phyloP scores from a whole-genome alignment of 2,113 vertebrate genomes.

The Melanostigma gelatinosum region DNA sequence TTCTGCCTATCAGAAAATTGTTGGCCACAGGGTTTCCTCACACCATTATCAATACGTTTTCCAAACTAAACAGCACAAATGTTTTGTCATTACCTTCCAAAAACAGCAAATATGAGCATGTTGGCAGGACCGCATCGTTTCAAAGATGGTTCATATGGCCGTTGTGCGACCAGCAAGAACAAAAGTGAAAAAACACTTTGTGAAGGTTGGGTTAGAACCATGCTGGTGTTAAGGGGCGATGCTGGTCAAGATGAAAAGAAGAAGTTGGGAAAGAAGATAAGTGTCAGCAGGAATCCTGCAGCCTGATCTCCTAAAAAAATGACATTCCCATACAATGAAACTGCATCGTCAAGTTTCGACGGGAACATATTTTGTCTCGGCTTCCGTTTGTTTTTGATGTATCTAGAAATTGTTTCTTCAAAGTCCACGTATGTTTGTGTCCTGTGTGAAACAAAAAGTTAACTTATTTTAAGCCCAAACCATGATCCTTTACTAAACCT shows the following conservation, averaged over 20 bases:
- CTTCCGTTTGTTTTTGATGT: no score
- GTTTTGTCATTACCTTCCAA: background rate
- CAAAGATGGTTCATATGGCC: background rate
- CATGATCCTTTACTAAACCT: background rate
- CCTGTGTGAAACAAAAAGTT: no score
- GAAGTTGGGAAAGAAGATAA: background rate
- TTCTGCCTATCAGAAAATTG: constrained; percentile 33
- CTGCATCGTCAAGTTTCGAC: background rate
- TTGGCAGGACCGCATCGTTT: background rate
- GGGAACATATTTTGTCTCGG: no score
- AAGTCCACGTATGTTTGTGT: no score
- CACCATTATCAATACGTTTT: constrained; percentile 8
- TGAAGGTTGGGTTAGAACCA: background rate
- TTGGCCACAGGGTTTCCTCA: constrained; percentile 8
- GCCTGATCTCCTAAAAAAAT: background rate
- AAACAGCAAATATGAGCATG: background rate
- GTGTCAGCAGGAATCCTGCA: background rate
- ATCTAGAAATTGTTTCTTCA: no score
- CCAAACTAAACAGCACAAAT: background rate
- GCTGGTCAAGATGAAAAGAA: background rate
- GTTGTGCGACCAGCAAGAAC: background rate
- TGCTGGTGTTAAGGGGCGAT: background rate
- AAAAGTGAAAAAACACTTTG: background rate
- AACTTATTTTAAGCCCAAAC: background rate
- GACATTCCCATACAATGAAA: background rate